A percentile compares a stretch with the other conserved stretches of the same genome.
Conservation (phyloP, 2,888 invertebrate genomes). For the Thelaira solivaga region DNA sequence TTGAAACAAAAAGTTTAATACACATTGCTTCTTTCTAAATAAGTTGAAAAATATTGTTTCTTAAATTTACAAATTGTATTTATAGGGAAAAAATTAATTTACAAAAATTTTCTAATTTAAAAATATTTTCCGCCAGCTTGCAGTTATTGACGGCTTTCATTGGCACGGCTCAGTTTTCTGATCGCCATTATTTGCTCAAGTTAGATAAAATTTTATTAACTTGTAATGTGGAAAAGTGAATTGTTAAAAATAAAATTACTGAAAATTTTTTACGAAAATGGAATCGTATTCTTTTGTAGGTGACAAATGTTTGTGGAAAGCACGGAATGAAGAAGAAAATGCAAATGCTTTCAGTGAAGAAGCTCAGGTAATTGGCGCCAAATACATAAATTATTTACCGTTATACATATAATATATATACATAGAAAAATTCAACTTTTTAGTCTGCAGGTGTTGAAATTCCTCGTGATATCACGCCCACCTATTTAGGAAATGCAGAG, state of each 20-base stretch:
- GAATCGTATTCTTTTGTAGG: slow-evolving; percentile 68
- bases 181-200: background rate
- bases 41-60: no score
- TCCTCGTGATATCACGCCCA: slow-evolving; percentile 50
- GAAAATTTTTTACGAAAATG: slow-evolving; percentile 52
- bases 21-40: no score
- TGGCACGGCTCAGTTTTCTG: background rate
- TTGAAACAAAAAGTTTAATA: no score
- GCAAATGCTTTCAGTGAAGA: slow-evolving; percentile 50
- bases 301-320: slow-evolving; percentile 63
- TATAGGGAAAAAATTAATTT: no score
- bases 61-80: no score
- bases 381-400: slow-evolving; percentile 9
- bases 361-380: slow-evolving; percentile 17
- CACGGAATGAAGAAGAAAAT: slow-evolving; percentile 65
- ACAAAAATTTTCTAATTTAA: no score
- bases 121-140: background rate
- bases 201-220: slow-evolving; percentile 22
- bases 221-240: background rate
- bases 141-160: background rate
- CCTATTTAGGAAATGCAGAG: slow-evolving; percentile 58
- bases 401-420: background rate
- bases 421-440: background rate
- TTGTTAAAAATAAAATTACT: background rate
- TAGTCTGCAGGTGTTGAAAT: slow-evolving; percentile 64